A percentile compares a stretch with the other conserved stretches of the same genome.
Evolutionary conservation across 2,113 vertebrate genomes (phyloP).

Genomic region (Rhombomys opimus): DNA sequence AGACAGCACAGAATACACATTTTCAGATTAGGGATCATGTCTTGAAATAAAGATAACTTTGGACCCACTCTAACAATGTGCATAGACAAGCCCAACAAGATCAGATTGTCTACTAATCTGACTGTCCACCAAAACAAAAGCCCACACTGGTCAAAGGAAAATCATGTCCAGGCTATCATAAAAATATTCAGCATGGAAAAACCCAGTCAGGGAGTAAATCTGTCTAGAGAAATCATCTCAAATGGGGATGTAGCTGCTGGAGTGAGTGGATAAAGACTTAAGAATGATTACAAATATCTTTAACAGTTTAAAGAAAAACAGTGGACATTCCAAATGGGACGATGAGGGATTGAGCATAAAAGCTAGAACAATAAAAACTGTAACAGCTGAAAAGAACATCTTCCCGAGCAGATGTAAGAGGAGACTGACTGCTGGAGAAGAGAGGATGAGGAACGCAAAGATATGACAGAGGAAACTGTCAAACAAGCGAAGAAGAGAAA

Average conservation of each 20-base stretch:
- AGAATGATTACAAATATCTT: not conserved
- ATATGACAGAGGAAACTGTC: not conserved
- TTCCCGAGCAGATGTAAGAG: not conserved
- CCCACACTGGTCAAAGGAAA: not conserved
- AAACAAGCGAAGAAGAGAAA: not conserved
- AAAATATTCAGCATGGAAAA: not conserved
- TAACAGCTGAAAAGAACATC: not conserved
- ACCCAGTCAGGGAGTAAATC: not conserved
- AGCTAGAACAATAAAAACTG: not conserved
- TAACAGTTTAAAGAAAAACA: not conserved
- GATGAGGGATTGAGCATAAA: not conserved
- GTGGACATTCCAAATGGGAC: not conserved
- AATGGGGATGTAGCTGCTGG: not conserved
- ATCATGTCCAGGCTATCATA: not conserved
- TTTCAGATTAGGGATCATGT: not conserved
- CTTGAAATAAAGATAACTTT: not conserved
- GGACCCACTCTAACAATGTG: not conserved
- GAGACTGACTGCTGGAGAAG: not conserved
- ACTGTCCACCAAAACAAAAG: not conserved
- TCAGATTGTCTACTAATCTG: not conserved
- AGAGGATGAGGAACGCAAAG: not conserved
- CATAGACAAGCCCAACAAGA: not conserved
- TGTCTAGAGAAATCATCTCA: not conserved
- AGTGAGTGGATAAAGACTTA: not conserved
- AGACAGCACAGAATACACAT: not conserved